phyloP scores from a whole-genome alignment of 2,113 vertebrate species.

The Plestiodon gilberti region DNA sequence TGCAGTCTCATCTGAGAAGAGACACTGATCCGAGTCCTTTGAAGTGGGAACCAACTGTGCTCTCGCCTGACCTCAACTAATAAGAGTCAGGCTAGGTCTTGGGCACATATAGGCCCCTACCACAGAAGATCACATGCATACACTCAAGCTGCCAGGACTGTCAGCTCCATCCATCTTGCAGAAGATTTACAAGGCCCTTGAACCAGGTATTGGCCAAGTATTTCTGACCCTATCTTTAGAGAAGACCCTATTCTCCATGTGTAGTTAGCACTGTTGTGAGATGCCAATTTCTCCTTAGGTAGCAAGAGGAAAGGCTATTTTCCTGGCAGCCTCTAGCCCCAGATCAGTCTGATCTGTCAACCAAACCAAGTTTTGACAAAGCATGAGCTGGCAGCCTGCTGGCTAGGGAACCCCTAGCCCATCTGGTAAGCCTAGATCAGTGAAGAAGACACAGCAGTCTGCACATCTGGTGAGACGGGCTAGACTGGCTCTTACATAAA shows the following conservation, averaged over 20 bases:
- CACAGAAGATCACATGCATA: not conserved
- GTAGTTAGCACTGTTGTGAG: not conserved
- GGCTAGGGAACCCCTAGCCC: not conserved
- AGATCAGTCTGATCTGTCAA: not conserved
- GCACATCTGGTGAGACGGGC: constrained; percentile 11
- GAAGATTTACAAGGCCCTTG: not conserved
- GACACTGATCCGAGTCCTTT: not conserved
- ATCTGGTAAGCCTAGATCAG: not conserved
- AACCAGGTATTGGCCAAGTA: not conserved
- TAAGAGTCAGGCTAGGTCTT: constrained; percentile 1
- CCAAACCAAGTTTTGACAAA: not conserved
- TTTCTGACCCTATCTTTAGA: not conserved
- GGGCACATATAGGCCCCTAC: not conserved
- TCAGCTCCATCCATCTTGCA: not conserved
- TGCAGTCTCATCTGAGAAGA: constrained; percentile 8
- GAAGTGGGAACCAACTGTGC: not conserved
- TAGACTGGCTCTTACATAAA: constrained; percentile 19
- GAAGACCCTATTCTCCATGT: not conserved
- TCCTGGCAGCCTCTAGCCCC: not conserved
- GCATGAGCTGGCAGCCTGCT: not conserved
- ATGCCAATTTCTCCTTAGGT: not conserved
- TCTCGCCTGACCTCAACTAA: not conserved
- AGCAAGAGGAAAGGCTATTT: not conserved
- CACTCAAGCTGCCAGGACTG: not conserved
- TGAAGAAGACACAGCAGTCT: not conserved